phyloP scores from a whole-genome alignment of 2,888 invertebrate species.

The Blera fallax region DNA sequence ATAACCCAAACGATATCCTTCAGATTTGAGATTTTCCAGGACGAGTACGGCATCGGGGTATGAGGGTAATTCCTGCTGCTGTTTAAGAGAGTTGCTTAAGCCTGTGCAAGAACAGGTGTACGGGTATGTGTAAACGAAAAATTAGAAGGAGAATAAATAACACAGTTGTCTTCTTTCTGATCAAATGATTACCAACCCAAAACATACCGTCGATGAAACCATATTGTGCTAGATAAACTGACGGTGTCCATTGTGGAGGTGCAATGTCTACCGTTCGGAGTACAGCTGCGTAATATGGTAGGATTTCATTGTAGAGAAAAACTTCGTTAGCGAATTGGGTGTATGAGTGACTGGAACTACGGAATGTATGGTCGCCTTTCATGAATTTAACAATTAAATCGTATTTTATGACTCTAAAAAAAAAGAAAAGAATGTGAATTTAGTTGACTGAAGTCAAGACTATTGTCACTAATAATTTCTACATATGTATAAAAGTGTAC shows the following conservation, averaged over 20 bases:
- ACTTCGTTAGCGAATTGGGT: slow-evolving; percentile 79
- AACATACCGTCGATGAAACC: not conserved
- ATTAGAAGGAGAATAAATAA: not conserved
- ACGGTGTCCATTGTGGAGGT: not conserved
- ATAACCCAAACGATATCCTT: slow-evolving; percentile 78
- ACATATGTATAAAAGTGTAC: too few relatives aligned
- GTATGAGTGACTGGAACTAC: slow-evolving; percentile 77
- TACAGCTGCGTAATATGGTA: slow-evolving; percentile 76
- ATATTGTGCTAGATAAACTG: not conserved
- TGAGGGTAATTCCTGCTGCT: not conserved
- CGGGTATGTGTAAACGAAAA: not conserved
- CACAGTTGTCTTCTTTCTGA: not conserved
- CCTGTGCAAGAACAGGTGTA: not conserved
- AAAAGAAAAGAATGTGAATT: too few relatives aligned
- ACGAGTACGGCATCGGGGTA: not conserved
- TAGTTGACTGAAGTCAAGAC: too few relatives aligned
- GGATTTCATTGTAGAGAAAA: slow-evolving; percentile 76
- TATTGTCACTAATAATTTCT: too few relatives aligned
- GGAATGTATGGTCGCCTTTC: slow-evolving; percentile 78
- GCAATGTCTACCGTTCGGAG: not conserved
- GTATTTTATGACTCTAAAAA: not conserved
- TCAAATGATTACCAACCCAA: not conserved
- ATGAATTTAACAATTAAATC: slow-evolving; percentile 78
- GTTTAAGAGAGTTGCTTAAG: not conserved
- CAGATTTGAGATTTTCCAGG: slow-evolving; percentile 76